Percentiles rank a stretch among this genome's conserved stretches.
Conservation (phyloP, 2,888 invertebrate genomes). For the Cryptocheilus praepositus region DNA sequence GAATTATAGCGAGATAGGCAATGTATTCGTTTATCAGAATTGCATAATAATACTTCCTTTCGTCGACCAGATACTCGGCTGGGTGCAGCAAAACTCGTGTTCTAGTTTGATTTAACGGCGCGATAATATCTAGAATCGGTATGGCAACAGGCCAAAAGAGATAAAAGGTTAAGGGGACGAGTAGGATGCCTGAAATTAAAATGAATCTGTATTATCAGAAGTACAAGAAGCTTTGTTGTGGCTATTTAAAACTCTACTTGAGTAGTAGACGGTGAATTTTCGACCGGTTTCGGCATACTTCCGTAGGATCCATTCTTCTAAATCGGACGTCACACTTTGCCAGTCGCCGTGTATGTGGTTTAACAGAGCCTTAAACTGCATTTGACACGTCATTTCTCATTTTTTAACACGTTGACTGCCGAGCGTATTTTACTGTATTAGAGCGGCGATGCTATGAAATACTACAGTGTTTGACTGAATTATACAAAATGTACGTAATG, state of each 20-base stretch:
- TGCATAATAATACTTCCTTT: constrained; percentile 15
- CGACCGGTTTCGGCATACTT: background rate
- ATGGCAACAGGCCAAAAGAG: background rate
- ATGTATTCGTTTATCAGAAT: constrained; percentile 15
- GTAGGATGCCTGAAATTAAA: background rate
- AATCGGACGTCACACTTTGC: background rate
- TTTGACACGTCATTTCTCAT: background rate
- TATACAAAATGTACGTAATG: too few species aligned
- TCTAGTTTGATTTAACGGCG: constrained; percentile 8
- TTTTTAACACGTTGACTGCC: too few species aligned
- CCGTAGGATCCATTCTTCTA: background rate
- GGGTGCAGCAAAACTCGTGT: constrained; percentile 16
- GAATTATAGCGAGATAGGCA: constrained; percentile 13
- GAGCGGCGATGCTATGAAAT: too few species aligned
- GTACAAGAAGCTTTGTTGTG: background rate
- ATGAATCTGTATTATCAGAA: background rate
- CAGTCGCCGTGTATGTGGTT: background rate
- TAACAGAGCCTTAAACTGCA: background rate
- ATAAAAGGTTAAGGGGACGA: background rate
- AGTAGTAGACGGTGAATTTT: background rate
- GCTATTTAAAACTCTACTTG: background rate
- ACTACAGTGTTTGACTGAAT: too few species aligned
- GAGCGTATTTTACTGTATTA: too few species aligned
- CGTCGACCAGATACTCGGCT: constrained; percentile 24
- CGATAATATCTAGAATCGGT: background rate